Conservation (phyloP, 2,888 invertebrate species). For the Arctia plantaginis region DNA sequence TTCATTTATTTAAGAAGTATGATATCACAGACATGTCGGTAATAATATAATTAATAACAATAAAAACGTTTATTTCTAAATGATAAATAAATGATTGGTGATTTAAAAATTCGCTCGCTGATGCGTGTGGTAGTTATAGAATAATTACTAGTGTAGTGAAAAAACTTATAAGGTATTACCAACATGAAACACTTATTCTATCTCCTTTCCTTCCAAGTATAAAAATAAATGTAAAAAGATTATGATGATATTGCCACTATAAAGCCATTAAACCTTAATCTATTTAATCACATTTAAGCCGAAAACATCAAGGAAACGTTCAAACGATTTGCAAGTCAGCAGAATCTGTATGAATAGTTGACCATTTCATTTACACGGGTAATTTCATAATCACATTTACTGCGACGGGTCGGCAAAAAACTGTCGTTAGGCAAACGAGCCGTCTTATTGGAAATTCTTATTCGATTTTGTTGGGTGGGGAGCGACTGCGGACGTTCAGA, state of each 20-base stretch:
- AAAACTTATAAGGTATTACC: too few species aligned
- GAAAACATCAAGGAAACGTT: constrained; percentile 8
- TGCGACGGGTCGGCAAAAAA: constrained; percentile 46
- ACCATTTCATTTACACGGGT: constrained; percentile 37
- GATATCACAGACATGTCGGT: too few species aligned
- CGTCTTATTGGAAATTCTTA: constrained; percentile 50
- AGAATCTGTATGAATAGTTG: constrained; percentile 27
- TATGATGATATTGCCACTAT: neutral
- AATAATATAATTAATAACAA: too few species aligned
- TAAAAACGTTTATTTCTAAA: too few species aligned
- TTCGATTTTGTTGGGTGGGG: constrained; percentile 24
- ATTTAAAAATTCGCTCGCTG: too few species aligned
- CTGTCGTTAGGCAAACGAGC: constrained; percentile 51
- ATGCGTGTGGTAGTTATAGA: too few species aligned
- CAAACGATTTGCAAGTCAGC: constrained; percentile 22
- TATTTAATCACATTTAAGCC: constrained; percentile 7
- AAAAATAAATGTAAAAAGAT: too few species aligned
- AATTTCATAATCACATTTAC: constrained; percentile 54
- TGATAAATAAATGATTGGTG: too few species aligned
- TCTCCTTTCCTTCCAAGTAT: too few species aligned
- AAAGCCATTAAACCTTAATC: neutral
- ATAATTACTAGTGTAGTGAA: too few species aligned
- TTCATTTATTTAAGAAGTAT: too few species aligned
- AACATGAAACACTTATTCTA: too few species aligned
- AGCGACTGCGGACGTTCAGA: constrained; percentile 9